phyloP scores from a whole-genome alignment of 2,888 invertebrate genomes.

The Erebia aethiops region DNA sequence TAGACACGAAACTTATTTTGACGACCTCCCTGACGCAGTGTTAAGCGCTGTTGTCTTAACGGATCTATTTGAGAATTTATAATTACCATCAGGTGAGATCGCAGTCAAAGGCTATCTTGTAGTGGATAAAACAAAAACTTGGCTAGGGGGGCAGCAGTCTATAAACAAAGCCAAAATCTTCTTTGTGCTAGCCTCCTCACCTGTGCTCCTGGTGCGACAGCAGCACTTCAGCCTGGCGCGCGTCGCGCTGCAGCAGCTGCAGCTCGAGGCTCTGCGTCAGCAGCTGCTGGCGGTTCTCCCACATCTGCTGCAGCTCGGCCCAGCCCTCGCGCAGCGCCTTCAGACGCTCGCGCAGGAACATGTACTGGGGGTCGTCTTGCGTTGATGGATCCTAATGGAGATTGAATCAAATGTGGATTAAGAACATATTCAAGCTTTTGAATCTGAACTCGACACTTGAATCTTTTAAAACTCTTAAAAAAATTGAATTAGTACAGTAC shows the following conservation, averaged over 20 bases:
- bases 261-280: constrained; percentile 97
- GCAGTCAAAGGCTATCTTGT: no score
- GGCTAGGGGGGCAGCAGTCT: no score
- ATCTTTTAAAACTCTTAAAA: no score
- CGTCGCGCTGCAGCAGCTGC: constrained; percentile 97
- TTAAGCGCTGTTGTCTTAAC: no score
- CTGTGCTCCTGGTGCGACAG: constrained; percentile 99
- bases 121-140: no score
- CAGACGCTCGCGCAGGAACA: constrained; percentile 99
- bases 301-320: constrained; percentile 99
- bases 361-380: constrained; percentile 99
- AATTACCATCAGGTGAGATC: no score
- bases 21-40: no score
- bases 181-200: constrained; percentile 42
- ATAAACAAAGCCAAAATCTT: no score
- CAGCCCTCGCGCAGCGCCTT: constrained; percentile 99
- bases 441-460: no score
- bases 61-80: no score
- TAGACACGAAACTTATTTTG: no score
- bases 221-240: constrained; percentile 98
- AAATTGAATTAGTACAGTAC: no score
- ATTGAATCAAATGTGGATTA: not conserved
- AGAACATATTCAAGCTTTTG: not conserved
- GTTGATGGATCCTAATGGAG: constrained; percentile 88
- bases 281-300: constrained; percentile 98